Conservation (phyloP, 2,113 vertebrate species). For the Anhinga anhinga region DNA sequence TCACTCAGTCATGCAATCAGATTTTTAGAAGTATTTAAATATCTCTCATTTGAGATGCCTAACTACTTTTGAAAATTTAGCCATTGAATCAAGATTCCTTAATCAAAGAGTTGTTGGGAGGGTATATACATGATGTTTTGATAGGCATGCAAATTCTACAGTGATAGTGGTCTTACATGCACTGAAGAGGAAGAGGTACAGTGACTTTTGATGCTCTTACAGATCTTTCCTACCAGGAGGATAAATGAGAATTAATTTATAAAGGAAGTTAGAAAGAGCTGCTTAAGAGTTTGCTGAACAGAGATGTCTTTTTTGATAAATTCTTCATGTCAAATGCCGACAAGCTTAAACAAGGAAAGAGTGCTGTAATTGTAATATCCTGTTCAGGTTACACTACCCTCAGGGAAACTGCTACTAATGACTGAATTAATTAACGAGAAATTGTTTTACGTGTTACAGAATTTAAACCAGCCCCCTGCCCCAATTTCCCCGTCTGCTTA, state of each 20-base stretch:
- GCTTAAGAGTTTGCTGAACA: neutral
- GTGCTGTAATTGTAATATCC: conserved; percentile 50
- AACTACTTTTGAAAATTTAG: neutral
- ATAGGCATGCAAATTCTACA: neutral
- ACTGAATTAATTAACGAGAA: conserved; percentile 56
- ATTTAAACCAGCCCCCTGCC: conserved; percentile 21
- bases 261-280: neutral
- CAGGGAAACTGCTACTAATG: conserved; percentile 30
- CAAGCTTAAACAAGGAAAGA: conserved; percentile 2
- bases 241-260: neutral
- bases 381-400: conserved; percentile 56
- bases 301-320: conserved; percentile 39
- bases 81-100: neutral
- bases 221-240: neutral
- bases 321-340: conserved; percentile 31
- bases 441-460: conserved; percentile 18
- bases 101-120: neutral
- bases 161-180: neutral
- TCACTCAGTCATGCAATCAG: neutral
- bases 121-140: neutral
- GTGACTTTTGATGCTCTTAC: neutral
- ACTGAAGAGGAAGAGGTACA: neutral
- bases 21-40: neutral
- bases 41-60: neutral
- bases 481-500: neutral